Evolutionary conservation across 2,888 invertebrate genomes (phyloP).

Genomic region (Labia minor): DNA sequence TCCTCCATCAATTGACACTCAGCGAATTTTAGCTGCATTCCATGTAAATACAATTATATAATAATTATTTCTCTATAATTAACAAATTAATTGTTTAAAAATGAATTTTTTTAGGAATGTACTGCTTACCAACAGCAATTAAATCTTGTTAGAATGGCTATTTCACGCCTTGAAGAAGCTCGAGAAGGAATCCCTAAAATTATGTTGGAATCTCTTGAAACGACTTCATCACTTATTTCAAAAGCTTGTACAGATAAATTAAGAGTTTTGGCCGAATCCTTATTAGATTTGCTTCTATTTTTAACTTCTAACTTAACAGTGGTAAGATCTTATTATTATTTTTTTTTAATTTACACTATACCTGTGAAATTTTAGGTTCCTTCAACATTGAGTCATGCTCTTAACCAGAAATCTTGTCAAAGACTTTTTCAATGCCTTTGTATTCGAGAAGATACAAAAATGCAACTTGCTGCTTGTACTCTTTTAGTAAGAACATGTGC

Average conservation of each 20-base stretch:
- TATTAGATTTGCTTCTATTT: conserved; percentile 69
- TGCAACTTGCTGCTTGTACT: conserved; percentile 67
- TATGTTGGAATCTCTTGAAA: conserved; percentile 25
- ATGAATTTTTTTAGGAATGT: conserved; percentile 52
- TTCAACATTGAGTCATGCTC: conserved; percentile 25
- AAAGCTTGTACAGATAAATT: conserved; percentile 72
- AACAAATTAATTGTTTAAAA: no score
- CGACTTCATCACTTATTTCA: conserved; percentile 39
- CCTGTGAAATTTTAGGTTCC: not conserved
- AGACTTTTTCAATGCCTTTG: conserved; percentile 60
- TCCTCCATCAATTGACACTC: conserved; percentile 40
- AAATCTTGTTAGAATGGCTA: conserved; percentile 67
- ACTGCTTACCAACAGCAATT: conserved; percentile 79
- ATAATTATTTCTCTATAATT: conserved; percentile 26
- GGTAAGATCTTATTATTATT: conserved; percentile 22
- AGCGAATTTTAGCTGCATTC: conserved; percentile 44
- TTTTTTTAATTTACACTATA: not conserved
- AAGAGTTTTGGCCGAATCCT: conserved; percentile 65
- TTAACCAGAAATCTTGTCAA: conserved; percentile 43
- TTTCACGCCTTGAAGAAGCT: conserved; percentile 58
- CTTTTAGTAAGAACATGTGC: conserved; percentile 68
- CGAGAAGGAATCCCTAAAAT: conserved; percentile 29
- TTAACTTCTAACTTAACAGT: conserved; percentile 51
- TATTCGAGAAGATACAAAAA: conserved; percentile 64
- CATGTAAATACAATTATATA: conserved; percentile 37